Base-by-base conservation (phyloP, 2,113 vertebrate genomes). In the Bujurquina vittata region DNA sequence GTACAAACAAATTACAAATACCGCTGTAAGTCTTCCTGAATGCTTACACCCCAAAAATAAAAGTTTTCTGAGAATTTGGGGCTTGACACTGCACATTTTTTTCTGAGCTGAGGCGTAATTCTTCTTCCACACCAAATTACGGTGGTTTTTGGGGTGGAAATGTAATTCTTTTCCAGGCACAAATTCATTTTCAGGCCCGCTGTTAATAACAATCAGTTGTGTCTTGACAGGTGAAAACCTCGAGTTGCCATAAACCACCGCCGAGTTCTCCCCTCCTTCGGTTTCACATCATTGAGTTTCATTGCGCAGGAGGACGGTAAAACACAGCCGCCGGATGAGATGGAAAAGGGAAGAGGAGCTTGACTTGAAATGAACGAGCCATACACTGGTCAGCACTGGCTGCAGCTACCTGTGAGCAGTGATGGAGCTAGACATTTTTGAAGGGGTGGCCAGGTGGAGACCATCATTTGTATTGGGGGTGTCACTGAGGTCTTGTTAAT, bases 251-350 rank as follows among this genome's bases (percentile, higher is more conserved):
- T 94, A 94, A 94, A 94, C 72, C 85, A 88, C 54, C 2, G 17
- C 37, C 59, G 81, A 84, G 85, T 89, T 14, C 74, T 74, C 55
- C 60, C 10, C 37, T 31, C 63, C 31, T 31, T 60, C 46, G 46
- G 93, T 89, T 89, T 79, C 87, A 88, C 89, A 86, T 88, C 88
- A 79, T 60, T 94, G 87, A 67, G 67, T 93, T 94, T 93, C 83
- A 94, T 93, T 74, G 87, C 79, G 80, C 72, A 78, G 86, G 63
- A 86, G 81, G 87, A 81, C 69, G 52, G 87, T 93, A 90, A 92
- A 93, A 92, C 84, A 77, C 89, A 79, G 88, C 82, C 55, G 84
- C 81, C 83, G 87, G 75, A 83, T 86, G 77, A 88, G 85, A 87
- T 65, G 75, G 52, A 85, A 87, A 80, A 58, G 80, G 81, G 67